Conservation (phyloP, 1,140 invertebrate genomes). For the Augochlora pura region DNA sequence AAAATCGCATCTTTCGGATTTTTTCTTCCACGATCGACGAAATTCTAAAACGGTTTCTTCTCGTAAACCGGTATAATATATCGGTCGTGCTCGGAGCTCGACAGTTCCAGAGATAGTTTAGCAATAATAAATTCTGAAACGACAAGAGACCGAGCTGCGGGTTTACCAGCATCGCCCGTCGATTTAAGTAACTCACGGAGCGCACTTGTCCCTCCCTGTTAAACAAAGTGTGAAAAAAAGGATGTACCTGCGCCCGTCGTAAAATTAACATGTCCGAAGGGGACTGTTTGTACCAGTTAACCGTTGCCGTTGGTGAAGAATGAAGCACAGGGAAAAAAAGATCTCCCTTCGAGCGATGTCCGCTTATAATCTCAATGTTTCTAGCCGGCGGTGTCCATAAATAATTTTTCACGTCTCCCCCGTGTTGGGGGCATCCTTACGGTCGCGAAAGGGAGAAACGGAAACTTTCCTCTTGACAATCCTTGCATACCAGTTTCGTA, state of each 20-base stretch:
- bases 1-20: no score
- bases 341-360: constrained; percentile 40
- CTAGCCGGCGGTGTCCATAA: constrained; percentile 41
- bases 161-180: no score
- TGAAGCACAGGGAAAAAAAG: constrained; percentile 26
- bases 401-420: constrained; percentile 38
- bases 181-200: no score
- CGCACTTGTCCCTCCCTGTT: no score
- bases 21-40: no score
- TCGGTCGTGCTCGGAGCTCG: no score
- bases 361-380: constrained; percentile 48
- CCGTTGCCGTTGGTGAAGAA: constrained; percentile 17
- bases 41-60: no score
- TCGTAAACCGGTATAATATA: no score
- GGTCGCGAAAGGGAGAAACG: constrained; percentile 46
- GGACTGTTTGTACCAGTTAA: constrained; percentile 12
- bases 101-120: no score
- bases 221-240: no score
- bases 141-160: no score
- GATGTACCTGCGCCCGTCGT: not conserved
- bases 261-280: constrained; percentile 30
- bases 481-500: constrained; percentile 52
- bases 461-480: constrained; percentile 52
- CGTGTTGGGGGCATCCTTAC: constrained; percentile 25
- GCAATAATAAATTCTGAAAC: no score